phyloP scores from a whole-genome alignment of 2,113 vertebrate genomes.

The Taxidea taxus region DNA sequence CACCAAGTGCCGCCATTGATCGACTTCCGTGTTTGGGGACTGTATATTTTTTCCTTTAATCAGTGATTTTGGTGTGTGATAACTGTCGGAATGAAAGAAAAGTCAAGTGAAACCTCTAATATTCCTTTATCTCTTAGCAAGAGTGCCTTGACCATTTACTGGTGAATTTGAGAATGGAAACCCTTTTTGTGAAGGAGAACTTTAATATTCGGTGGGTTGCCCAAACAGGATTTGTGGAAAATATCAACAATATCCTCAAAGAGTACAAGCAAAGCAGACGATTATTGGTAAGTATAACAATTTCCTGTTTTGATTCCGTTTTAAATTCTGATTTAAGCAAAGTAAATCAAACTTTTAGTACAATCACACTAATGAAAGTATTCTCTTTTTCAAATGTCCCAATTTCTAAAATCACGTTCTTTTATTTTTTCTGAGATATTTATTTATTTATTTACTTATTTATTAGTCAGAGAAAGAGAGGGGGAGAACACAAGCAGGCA shows the following conservation, averaged over 20 bases:
- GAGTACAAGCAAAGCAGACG: conserved; percentile 89
- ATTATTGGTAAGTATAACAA: conserved; percentile 85
- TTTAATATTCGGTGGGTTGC: conserved; percentile 90
- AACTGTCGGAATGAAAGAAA: neutral
- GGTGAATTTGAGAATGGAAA: conserved; percentile 88
- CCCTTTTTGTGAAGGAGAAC: conserved; percentile 83
- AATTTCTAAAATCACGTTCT: neutral
- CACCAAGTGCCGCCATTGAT: neutral
- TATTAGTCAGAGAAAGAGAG: too few relatives aligned
- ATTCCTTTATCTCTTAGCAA: conserved; percentile 81
- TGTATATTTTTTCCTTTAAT: neutral
- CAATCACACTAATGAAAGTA: fast-evolving
- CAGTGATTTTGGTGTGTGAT: neutral
- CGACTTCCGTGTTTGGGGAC: neutral
- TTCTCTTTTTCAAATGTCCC: neutral
- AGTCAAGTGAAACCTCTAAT: neutral
- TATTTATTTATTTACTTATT: too few relatives aligned
- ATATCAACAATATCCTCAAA: conserved; percentile 84
- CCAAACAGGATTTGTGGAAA: conserved; percentile 90
- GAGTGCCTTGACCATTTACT: conserved; percentile 85
- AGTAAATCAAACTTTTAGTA: neutral
- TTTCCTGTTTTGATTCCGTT: neutral
- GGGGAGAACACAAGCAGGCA: too few relatives aligned
- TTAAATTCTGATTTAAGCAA: neutral
- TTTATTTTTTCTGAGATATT: too few relatives aligned